These are phyloP conservation scores for Labeo calbasu DNA, from an alignment of 2,797 vertebrate species.

Conservation along the genomic window DNA sequence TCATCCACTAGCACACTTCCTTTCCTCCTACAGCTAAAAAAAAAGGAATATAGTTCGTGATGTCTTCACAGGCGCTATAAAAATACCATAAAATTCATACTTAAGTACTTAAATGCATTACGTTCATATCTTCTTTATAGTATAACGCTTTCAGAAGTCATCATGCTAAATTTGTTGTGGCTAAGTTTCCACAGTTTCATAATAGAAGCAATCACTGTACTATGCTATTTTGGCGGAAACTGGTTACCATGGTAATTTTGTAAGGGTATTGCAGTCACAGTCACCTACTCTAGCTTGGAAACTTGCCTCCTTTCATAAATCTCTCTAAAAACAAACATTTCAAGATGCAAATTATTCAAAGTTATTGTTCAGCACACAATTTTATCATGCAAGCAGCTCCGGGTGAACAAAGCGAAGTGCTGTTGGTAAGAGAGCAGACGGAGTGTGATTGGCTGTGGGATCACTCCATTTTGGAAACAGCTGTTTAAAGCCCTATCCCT, in stretches of 20 bases:
- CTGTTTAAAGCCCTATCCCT: constrained; percentile 76
- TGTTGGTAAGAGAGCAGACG: constrained; percentile 58
- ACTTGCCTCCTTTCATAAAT: neutral
- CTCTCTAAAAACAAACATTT: constrained; percentile 33
- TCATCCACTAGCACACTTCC: neutral
- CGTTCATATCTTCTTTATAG: neutral
- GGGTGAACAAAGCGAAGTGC: constrained; percentile 60
- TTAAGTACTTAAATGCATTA: neutral
- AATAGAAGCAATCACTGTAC: neutral
- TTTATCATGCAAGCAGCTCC: neutral
- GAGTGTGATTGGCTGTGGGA: constrained; percentile 74
- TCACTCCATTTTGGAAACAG: constrained; percentile 87
- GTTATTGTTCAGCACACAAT: neutral
- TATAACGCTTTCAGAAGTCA: neutral
- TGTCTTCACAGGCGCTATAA: neutral
- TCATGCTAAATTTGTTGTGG: too few relatives aligned
- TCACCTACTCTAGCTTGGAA: neutral
- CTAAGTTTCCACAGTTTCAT: neutral
- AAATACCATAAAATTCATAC: too few relatives aligned
- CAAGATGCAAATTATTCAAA: neutral
- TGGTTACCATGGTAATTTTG: constrained; percentile 28
- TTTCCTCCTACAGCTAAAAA: neutral
- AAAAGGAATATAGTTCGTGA: neutral
- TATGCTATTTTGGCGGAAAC: constrained; percentile 9
- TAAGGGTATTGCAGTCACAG: neutral